Conservation (phyloP, 2,797 vertebrate species). For the Scolopax bukidnonensis region DNA sequence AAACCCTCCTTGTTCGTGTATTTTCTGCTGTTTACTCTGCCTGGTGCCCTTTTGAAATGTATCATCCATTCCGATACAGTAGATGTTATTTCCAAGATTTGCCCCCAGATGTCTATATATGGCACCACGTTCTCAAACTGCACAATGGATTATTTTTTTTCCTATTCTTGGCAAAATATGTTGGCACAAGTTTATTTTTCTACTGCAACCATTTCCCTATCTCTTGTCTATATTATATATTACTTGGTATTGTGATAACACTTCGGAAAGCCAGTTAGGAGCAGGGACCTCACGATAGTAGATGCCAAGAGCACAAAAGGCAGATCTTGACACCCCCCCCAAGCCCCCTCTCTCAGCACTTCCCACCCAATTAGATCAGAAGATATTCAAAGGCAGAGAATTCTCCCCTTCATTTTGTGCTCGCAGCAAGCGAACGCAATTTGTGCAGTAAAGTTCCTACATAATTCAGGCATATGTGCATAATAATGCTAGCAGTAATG, state of each 20-base stretch:
- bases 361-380: neutral
- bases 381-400: neutral
- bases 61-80: neutral
- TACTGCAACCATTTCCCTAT: neutral
- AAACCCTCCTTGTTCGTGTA: rapidly evolving
- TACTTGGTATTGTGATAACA: neutral
- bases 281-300: neutral
- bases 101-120: rapidly evolving
- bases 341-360: neutral
- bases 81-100: neutral
- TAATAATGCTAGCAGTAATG: neutral
- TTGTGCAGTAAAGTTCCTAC: neutral
- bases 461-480: neutral
- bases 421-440: rapidly evolving
- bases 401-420: neutral
- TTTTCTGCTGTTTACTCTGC: neutral
- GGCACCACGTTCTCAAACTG: neutral
- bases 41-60: neutral
- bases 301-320: neutral
- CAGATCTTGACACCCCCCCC: neutral
- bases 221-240: neutral
- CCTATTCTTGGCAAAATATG: neutral
- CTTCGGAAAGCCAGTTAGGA: neutral
- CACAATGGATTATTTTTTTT: neutral
- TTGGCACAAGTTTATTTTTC: neutral